A percentile compares a stretch with the other conserved stretches of the same genome.
These are phyloP conservation scores for Plecturocebus donacophilus DNA, from an alignment of 2,113 vertebrate genomes.

Conservation along the genomic window DNA sequence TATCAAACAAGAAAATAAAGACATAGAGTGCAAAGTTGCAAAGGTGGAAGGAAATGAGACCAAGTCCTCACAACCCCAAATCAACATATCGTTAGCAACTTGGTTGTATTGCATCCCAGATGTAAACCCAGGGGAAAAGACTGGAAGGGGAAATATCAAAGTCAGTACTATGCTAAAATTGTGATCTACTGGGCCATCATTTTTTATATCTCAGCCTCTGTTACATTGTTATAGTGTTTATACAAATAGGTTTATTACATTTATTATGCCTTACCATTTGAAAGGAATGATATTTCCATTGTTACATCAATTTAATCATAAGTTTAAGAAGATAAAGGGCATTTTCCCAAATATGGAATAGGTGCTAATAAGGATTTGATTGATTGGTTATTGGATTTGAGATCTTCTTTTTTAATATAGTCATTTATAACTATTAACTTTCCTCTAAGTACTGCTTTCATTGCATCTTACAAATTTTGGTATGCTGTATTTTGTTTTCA, in stretches of 20 bases:
- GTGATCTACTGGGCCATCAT: neutral
- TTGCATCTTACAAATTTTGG: conserved; percentile 31
- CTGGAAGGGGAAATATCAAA: neutral
- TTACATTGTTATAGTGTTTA: conserved; percentile 14
- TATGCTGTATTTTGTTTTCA: conserved; percentile 22
- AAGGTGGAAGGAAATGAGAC: conserved; percentile 1
- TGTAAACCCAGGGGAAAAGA: conserved; percentile 5
- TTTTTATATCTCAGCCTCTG: conserved; percentile 6
- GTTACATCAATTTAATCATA: conserved; percentile 78
- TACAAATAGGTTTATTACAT: neutral
- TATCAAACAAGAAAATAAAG: conserved; percentile 33
- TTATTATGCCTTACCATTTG: conserved; percentile 56
- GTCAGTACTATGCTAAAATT: conserved; percentile 21
- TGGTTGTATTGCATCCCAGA: neutral
- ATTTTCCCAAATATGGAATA: conserved; percentile 31
- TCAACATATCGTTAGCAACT: neutral
- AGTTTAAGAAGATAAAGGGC: conserved; percentile 69
- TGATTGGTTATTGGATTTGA: conserved; percentile 25
- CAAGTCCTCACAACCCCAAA: neutral
- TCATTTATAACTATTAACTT: neutral
- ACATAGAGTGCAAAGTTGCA: neutral
- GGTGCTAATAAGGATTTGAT: neutral
- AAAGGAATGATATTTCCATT: conserved; percentile 76
- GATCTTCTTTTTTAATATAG: conserved; percentile 5
- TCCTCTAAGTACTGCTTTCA: conserved; percentile 34